phyloP scores from a whole-genome alignment of 2,113 vertebrate genomes.

The Nerophis ophidion region DNA sequence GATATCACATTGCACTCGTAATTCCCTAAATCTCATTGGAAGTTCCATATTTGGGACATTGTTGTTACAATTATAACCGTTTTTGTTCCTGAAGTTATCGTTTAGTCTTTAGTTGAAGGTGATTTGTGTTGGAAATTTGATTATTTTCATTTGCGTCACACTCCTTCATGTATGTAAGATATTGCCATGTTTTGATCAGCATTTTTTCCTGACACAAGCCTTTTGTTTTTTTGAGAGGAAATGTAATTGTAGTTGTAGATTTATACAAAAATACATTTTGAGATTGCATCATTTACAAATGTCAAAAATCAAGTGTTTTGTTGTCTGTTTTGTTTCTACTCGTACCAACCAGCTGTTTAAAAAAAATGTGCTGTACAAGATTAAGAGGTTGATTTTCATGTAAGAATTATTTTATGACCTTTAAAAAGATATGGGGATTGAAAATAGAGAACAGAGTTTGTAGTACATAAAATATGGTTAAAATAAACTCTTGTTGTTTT shows the following conservation, averaged over 20 bases:
- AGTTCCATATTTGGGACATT: constrained; percentile 12
- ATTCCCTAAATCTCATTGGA: not conserved
- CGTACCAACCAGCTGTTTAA: constrained; percentile 84
- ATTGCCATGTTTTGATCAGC: constrained; percentile 61
- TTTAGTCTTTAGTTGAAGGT: constrained; percentile 53
- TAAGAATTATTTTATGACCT: constrained; percentile 87
- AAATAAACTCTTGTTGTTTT: constrained; percentile 97
- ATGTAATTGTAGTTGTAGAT: constrained; percentile 87
- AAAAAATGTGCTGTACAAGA: constrained; percentile 80
- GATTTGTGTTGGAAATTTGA: constrained; percentile 77
- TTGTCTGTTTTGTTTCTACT: constrained; percentile 77
- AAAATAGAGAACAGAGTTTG: constrained; percentile 94
- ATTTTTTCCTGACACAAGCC: too few species aligned
- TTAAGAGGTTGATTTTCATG: constrained; percentile 81
- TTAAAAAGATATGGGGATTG: constrained; percentile 76
- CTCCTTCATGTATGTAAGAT: constrained; percentile 75
- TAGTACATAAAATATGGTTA: constrained; percentile 95
- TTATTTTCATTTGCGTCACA: constrained; percentile 78
- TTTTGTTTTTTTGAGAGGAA: constrained; percentile 80
- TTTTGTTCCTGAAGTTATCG: constrained; percentile 44
- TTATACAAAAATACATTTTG: constrained; percentile 78
- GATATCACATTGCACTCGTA: constrained; percentile 23
- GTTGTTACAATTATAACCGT: constrained; percentile 26
- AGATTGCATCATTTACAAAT: constrained; percentile 60
- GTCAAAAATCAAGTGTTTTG: not conserved